Evolutionary conservation across 2,113 vertebrate species (phyloP), one percentile per base, ranked within the genome.

Genomic region (Bos javanicus): DNA sequence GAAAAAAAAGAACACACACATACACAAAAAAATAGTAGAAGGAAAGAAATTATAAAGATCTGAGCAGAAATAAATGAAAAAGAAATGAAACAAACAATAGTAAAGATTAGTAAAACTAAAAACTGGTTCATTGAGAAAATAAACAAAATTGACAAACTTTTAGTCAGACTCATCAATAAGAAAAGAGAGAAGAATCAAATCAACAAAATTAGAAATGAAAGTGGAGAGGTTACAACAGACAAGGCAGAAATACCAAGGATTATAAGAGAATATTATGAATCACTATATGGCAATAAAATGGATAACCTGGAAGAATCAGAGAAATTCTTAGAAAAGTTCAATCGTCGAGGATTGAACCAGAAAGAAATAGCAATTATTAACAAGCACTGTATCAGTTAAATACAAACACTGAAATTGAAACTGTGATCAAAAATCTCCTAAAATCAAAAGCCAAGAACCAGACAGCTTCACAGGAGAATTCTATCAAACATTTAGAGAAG

Each of bases 291-390:
- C 8, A 36, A 36, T 67, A 21, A 10, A 67, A n/a, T 36, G 64
- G 64, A 36, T 36, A 67, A 36, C 33, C 64, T 67, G 17, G 64
- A 67, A 67, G 7, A 19, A 67, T 5, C 5, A 1, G 8, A 67
- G 33, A 67, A 17, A 36, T 36, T 67, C 33, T 67, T 10, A 67
- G 64, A 67, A 67, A 21, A 67, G 64, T 67, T 64, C 8, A 67
- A 21, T 67, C 8, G 4, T 1, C 0, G 0, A 67, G n/a, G 33
- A 36, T 1, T 67, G 33, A 67, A 67, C 64, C 64, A 36, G 8
- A n/a, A 67, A 67, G 17, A 67, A 67, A 67, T 11, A 67, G 9
- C 33, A 67, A 10, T 36, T 67, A 36, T 67, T 67, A 67, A 64
- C 16, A 8, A 64, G 4, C 33, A n/a, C 30, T 67, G 16, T 19